Evolutionary conservation across 1,140 invertebrate genomes (phyloP).

Genomic region (Campodea augens): DNA sequence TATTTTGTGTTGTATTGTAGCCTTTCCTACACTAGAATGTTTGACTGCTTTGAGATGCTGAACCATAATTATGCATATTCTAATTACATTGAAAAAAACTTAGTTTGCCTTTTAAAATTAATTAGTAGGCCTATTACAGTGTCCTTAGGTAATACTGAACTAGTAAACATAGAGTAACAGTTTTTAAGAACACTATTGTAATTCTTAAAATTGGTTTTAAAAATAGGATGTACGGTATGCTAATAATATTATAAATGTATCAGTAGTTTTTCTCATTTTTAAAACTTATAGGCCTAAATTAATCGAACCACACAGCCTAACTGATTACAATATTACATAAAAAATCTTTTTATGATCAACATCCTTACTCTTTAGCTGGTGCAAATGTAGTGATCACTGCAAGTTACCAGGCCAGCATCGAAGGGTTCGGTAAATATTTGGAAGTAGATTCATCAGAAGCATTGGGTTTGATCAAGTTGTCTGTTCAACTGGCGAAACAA

Average conservation of each 20-base stretch:
- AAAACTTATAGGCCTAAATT: no score
- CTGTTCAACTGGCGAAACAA: conserved; percentile 42
- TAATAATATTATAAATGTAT: not conserved
- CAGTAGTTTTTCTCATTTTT: not conserved
- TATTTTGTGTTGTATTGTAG: no score
- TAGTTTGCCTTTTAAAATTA: not conserved
- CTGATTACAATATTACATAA: not conserved
- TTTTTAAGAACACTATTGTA: not conserved
- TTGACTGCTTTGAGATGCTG: no score
- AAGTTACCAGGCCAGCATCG: conserved; percentile 72
- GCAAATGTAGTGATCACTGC: conserved; percentile 66
- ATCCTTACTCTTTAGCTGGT: conserved; percentile 38
- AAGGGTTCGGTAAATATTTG: conserved; percentile 51
- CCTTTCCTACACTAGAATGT: no score
- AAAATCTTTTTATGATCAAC: conserved; percentile 11
- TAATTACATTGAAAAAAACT: not conserved
- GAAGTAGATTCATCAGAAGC: conserved; percentile 37
- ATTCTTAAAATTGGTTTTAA: not conserved
- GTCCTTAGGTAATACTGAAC: no score
- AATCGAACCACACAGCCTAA: no score
- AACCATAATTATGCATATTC: no score
- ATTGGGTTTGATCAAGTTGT: conserved; percentile 42
- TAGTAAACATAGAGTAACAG: no score
- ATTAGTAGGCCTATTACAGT: no score
- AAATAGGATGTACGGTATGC: not conserved